Evolutionary conservation across 2,797 vertebrate genomes (phyloP).

Genomic region (Cyclura pinguis): DNA sequence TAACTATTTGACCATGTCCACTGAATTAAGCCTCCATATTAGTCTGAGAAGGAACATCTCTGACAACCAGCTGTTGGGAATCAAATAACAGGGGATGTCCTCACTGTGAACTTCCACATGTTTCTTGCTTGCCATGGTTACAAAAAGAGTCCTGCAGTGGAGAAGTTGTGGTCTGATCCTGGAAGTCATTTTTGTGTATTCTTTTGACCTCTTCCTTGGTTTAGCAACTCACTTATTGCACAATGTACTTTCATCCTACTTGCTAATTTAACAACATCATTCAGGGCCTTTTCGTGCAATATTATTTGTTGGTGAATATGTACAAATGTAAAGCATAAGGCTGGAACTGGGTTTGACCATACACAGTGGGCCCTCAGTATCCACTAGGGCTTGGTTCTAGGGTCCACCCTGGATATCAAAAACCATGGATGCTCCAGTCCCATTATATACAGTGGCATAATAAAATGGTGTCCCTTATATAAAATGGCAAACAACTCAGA

Average conservation of each 20-base stretch:
- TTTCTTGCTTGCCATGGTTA: background rate
- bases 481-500: no score
- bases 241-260: background rate
- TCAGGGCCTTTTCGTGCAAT: background rate
- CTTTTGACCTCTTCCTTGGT: background rate
- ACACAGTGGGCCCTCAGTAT: no score
- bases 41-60: background rate
- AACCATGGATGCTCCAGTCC: no score
- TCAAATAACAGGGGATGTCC: background rate
- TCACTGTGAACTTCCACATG: background rate
- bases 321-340: background rate
- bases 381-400: no score
- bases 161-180: background rate
- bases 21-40: background rate
- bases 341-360: background rate
- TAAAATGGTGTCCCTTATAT: no score
- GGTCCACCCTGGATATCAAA: no score
- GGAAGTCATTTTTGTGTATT: background rate
- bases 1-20: background rate
- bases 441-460: no score
- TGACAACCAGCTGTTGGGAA: background rate
- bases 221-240: background rate
- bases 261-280: background rate
- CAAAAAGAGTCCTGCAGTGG: background rate
- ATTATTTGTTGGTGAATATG: background rate